A percentile compares a stretch with the other conserved stretches of the same genome.
Evolutionary conservation across 2,797 vertebrate genomes (phyloP).

Genomic region (Sebastes dallii): DNA sequence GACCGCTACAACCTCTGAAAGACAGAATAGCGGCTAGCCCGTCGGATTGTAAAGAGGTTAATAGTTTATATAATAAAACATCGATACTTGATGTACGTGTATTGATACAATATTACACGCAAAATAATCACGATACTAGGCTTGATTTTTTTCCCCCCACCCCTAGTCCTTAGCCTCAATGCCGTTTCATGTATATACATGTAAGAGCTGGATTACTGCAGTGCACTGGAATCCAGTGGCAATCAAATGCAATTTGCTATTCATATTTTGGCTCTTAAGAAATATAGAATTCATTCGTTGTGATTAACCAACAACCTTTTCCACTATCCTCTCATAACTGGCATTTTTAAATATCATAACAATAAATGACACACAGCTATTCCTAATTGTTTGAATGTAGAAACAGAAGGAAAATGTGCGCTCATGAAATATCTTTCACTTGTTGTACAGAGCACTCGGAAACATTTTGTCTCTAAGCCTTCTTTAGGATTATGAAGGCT

Average conservation of each 20-base stretch:
- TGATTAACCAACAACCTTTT: not conserved
- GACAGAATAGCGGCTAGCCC: no score
- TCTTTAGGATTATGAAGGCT: constrained; percentile 3
- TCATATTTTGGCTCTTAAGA: not conserved
- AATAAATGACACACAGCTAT: not conserved
- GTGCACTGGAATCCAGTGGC: not conserved
- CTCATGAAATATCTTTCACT: not conserved
- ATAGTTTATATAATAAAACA: no score
- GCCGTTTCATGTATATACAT: not conserved
- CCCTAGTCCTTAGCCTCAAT: not conserved
- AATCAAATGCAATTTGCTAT: not conserved
- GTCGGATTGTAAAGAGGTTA: no score
- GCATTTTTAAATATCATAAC: not conserved
- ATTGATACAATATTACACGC: no score
- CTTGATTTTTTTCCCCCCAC: no score
- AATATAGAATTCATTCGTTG: not conserved
- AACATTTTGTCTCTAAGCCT: not conserved
- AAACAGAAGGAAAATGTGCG: not conserved
- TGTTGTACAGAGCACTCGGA: not conserved
- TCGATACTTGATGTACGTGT: no score
- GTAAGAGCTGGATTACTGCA: not conserved
- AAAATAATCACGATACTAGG: no score
- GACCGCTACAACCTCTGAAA: no score
- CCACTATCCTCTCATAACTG: not conserved
- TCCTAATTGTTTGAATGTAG: not conserved